Base-by-base conservation (phyloP, 37 sponge, comb jelly and placozoan species). In the Beroe forskalii region DNA sequence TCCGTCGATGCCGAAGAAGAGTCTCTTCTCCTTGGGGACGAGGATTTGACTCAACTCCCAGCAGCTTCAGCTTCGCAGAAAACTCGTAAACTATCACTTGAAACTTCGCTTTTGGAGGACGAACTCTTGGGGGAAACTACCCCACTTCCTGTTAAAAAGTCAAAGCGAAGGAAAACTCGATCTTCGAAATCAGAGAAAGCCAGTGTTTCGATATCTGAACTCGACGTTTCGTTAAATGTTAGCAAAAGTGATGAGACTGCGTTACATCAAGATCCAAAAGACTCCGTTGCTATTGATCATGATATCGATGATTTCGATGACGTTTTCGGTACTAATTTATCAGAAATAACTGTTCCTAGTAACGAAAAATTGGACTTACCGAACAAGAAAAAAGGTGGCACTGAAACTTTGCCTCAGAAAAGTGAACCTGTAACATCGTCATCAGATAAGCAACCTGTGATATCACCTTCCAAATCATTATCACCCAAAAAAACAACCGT, bases 101-200 rank as follows among this genome's bases (percentile, higher is more conserved):
- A 69, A 35, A 19, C 72, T 4, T 69, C 72, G 27, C 72, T 69
- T 35, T 37, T 69, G 3, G 72, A 69, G 36, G 72, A 69, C 17
- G 72, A 69, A 69, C 72, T 69, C 4, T 17, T 69, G 9, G 72
- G 38, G 72, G 72, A 69, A 2, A 28, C 66, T 63, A 48, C 55
- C 12, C 72, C 72, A 1, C 19, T 69, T 28, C 37, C 32, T 37
- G 39, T 32, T 9, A 69, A 69, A 32, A 69, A 69, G 38, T 69
- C 72, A 6, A 69, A 69, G 19, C 35, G 72, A 35, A 32, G 72
- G 72, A 69, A 69, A 69, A 69, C 72, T 17, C 55, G 12, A 12
- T 48, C 55, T 48, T 48, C 55, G 12, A 48, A 48, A 48, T 17
- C 55, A 12, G 55, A 48, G 55, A 48, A 48, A 48, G 12, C 55